Evolutionary conservation across 2,888 invertebrate genomes (phyloP).

Genomic region (Synanthedon myopaeformis): DNA sequence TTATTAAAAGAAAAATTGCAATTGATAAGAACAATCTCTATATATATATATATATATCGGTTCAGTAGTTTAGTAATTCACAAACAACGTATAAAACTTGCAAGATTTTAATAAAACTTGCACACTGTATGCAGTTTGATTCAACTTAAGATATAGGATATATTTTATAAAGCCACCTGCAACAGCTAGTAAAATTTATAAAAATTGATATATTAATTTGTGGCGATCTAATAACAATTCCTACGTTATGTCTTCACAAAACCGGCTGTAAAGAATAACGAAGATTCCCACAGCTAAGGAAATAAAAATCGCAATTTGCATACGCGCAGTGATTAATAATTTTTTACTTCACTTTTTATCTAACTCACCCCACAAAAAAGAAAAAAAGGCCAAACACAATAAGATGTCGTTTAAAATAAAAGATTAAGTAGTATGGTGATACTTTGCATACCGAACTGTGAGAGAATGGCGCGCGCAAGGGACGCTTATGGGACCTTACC

Average conservation of each 20-base stretch:
- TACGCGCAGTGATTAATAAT: conserved; percentile 60
- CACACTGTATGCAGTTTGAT: too few species aligned
- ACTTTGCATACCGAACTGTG: conserved; percentile 59
- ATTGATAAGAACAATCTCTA: conserved; percentile 3
- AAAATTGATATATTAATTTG: too few species aligned
- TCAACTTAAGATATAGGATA: too few species aligned
- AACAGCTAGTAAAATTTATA: too few species aligned
- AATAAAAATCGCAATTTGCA: conserved; percentile 42
- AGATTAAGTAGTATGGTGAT: conserved; percentile 53
- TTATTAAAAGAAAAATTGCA: neutral
- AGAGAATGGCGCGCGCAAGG: conserved; percentile 57
- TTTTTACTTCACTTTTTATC: conserved; percentile 31
- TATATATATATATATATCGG: too few species aligned
- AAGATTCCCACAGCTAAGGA: conserved; percentile 48
- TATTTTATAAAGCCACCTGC: too few species aligned
- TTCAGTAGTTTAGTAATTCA: too few species aligned
- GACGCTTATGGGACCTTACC: conserved; percentile 28
- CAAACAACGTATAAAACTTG: too few species aligned
- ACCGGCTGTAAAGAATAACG: conserved; percentile 7
- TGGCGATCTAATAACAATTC: too few species aligned
- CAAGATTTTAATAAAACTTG: too few species aligned
- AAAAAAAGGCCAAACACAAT: conserved; percentile 57
- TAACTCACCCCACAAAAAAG: conserved; percentile 36
- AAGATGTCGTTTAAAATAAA: conserved; percentile 67
- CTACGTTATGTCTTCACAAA: neutral